phyloP scores from a whole-genome alignment of 2,888 invertebrate genomes.

The Cotesia congregata region DNA sequence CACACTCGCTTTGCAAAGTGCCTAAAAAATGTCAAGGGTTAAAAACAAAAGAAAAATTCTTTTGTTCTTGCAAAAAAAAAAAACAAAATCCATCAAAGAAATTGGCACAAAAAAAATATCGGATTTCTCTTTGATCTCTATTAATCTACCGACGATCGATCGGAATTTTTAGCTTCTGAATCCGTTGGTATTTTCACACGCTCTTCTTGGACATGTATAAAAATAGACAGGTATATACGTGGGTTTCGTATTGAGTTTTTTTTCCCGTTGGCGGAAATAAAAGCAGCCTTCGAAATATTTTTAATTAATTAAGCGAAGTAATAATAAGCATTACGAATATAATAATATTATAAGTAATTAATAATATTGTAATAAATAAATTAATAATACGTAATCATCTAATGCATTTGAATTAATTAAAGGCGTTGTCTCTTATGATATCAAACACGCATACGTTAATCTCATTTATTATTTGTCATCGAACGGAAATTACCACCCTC shows the following conservation, averaged over 20 bases:
- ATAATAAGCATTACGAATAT: background rate
- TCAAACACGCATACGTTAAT: constrained; percentile 54
- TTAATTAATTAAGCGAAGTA: background rate
- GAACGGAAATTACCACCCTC: constrained; percentile 29
- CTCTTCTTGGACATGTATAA: background rate
- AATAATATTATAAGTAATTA: constrained; percentile 64
- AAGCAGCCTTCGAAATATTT: no score
- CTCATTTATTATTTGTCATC: constrained; percentile 63
- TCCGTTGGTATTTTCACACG: constrained; percentile 38
- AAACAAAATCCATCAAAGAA: constrained; percentile 30
- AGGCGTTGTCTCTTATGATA: constrained; percentile 67
- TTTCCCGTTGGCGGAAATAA: no score
- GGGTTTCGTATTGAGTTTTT: no score
- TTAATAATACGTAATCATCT: constrained; percentile 51
- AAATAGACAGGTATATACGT: background rate
- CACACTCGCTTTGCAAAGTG: no score
- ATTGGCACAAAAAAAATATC: constrained; percentile 31
- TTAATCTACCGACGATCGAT: constrained; percentile 38
- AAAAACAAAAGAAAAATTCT: no score
- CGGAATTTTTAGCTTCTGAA: constrained; percentile 33
- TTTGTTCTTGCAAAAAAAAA: background rate
- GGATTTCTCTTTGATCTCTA: constrained; percentile 24
- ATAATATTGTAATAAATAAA: constrained; percentile 59
- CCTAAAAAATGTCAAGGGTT: no score
- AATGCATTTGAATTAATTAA: constrained; percentile 67